Conservation (phyloP, 2,888 invertebrate genomes). For the Pandemis cinnamomeana region DNA sequence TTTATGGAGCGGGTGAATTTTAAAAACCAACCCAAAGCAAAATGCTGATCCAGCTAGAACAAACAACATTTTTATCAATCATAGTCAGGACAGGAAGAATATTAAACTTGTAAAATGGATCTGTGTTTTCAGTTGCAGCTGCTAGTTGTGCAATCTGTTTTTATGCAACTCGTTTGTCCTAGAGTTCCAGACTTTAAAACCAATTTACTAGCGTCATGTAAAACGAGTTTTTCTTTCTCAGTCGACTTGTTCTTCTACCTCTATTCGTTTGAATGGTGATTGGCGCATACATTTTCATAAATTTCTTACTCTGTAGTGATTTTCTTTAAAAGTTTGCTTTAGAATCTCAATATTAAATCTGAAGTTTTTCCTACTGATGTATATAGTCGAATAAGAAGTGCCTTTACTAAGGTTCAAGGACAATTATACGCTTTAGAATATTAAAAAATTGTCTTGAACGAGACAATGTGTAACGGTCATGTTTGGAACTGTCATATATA, state of each 20-base stretch:
- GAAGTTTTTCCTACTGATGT: no score
- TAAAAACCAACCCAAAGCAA: background rate
- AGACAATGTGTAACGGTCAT: no score
- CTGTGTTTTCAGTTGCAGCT: background rate
- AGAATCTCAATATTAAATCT: no score
- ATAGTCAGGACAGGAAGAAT: background rate
- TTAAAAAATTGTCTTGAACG: no score
- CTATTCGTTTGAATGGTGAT: constrained; percentile 5
- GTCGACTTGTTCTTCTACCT: constrained; percentile 16
- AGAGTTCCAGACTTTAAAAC: constrained; percentile 1
- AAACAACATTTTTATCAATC: background rate
- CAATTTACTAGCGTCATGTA: constrained; percentile 22
- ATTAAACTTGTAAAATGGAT: background rate
- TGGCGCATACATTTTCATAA: constrained; percentile 2
- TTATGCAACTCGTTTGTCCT: constrained; percentile 6
- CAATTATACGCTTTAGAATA: no score
- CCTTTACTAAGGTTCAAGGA: no score
- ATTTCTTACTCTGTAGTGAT: background rate
- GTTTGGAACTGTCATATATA: no score
- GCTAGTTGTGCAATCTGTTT: background rate
- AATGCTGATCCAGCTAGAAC: background rate
- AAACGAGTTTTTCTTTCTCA: constrained; percentile 30
- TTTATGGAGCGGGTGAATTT: background rate
- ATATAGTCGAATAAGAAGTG: no score
- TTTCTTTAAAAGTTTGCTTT: background rate